Evolutionary conservation across 2,888 invertebrate species (phyloP), one percentile per base, ranked within the genome.

Genomic region (Spodoptera exigua): DNA sequence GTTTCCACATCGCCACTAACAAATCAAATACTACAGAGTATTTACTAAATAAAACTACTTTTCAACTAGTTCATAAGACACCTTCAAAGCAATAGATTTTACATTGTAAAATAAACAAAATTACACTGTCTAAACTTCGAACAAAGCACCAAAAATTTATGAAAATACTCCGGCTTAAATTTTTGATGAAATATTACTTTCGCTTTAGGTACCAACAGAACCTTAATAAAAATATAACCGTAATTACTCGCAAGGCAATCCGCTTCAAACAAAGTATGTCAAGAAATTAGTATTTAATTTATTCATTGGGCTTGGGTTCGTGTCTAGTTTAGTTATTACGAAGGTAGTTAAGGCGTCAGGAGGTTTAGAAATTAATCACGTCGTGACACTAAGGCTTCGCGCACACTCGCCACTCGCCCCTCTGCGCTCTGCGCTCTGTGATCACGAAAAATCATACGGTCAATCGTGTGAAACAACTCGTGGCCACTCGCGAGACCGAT

Each of bases 211-310:
- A 75, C n/a, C n/a, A n/a, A n/a, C 59, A 57, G 67, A 72, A 71
- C 72, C 74, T 76, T 84, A 84, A 85, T 86, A 81, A 85, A 82
- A 85, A 85, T 84, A 85, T 84, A 85, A 81, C 80, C 73, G 81
- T 86, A 88, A 90, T 89, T 88, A 91, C 87, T 80, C 72, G 82
- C 91, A 91, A 93, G 93, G 93, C 86, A 85, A 92, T 88, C 92
- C 83, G 82, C 86, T 86, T 82, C 74, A 79, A 83, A 89, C 87
- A 85, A 91, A 92, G 88, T 92, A 85, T 92, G 91, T 90, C 91
- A 92, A 93, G 90, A 92, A 89, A 92, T 92, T 91, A 88, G 86
- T 87, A 83, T 89, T 89, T 92, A 92, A 93, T 92, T 90, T 92
- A 93, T 92, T 92, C 93, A 92, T 92, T 89, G 88, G 82, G 79